Conservation (phyloP, 2,888 invertebrate species). For the Andrena camellia region DNA sequence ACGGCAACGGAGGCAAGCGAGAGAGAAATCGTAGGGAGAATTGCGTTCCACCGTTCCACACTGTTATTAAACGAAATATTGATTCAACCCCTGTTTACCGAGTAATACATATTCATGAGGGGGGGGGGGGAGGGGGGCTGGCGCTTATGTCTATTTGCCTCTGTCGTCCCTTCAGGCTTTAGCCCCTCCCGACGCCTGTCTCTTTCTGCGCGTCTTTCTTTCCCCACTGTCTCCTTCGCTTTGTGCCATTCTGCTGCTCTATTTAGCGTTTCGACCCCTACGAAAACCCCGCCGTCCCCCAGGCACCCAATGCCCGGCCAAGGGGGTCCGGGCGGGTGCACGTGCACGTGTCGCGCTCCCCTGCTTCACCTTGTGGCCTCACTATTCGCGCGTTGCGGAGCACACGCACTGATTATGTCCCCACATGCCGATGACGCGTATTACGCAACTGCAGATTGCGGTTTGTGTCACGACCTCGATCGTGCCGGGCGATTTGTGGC, state of each 20-base stretch:
- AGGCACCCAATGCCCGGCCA: background rate
- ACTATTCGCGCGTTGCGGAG: constrained; percentile 52
- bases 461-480: constrained; percentile 65
- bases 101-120: constrained; percentile 85
- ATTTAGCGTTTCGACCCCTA: constrained; percentile 28
- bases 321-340: constrained; percentile 11
- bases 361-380: constrained; percentile 43
- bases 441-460: constrained; percentile 71
- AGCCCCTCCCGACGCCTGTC: constrained; percentile 20
- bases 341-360: constrained; percentile 46
- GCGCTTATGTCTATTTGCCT: constrained; percentile 82
- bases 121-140: constrained; percentile 79
- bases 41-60: constrained; percentile 72
- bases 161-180: constrained; percentile 64
- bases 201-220: constrained; percentile 14
- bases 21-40: constrained; percentile 52
- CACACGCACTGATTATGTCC: constrained; percentile 67
- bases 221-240: constrained; percentile 10
- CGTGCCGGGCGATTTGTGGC: constrained; percentile 56
- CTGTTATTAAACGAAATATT: constrained; percentile 85
- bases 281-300: background rate
- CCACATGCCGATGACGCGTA: constrained; percentile 65
- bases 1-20: constrained; percentile 11
- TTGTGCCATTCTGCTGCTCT: background rate
- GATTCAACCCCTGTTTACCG: constrained; percentile 85